Evolutionary conservation across 2,888 invertebrate species (phyloP).

Genomic region (Nemotelus pantherinus): DNA sequence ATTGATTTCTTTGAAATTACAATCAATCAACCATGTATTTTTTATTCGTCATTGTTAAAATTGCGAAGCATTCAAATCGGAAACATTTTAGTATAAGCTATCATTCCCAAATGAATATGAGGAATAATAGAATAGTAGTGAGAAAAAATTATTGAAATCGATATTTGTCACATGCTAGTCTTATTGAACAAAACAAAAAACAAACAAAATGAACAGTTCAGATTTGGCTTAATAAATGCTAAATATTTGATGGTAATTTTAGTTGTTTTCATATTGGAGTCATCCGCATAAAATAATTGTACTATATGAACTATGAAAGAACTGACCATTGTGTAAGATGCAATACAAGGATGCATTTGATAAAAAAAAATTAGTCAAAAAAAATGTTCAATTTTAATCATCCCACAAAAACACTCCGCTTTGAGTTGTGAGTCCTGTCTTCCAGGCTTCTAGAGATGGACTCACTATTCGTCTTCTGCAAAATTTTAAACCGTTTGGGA

Average conservation of each 20-base stretch:
- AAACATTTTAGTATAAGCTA: slow-evolving; percentile 35
- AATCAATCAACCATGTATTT: slow-evolving; percentile 18
- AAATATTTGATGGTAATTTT: slow-evolving; percentile 6
- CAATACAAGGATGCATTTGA: too few species aligned
- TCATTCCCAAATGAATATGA: slow-evolving; percentile 43
- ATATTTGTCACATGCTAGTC: slow-evolving; percentile 48
- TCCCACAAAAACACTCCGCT: too few species aligned
- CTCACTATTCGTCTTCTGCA: too few species aligned
- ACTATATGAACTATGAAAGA: too few species aligned
- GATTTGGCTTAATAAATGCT: slow-evolving; percentile 36
- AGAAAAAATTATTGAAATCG: slow-evolving; percentile 13
- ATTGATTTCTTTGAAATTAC: slow-evolving; percentile 29
- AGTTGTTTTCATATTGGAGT: background rate
- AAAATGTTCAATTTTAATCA: too few species aligned
- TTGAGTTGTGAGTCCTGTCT: too few species aligned
- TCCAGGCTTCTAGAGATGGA: too few species aligned
- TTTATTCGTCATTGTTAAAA: slow-evolving; percentile 19
- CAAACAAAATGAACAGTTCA: background rate
- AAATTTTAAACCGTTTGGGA: too few species aligned
- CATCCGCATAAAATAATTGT: too few species aligned
- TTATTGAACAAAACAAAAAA: slow-evolving; percentile 30
- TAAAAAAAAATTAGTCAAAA: too few species aligned
- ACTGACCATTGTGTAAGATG: too few species aligned
- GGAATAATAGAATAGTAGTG: background rate
- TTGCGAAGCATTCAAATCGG: slow-evolving; percentile 15